Conservation (phyloP, 2,113 vertebrate species). For the Hyperopisus bebe region DNA sequence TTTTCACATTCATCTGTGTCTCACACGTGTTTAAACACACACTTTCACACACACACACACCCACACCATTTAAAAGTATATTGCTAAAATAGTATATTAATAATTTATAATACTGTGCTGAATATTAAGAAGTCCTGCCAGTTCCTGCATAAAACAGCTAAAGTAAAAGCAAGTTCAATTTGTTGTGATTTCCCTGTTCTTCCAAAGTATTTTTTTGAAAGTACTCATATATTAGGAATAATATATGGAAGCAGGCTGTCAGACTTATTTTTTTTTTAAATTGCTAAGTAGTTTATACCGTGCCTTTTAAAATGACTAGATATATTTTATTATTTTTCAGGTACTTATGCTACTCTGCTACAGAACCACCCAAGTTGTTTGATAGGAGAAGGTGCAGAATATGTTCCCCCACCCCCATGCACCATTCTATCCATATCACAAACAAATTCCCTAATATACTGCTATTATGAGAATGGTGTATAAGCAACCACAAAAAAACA, state of each 20-base stretch:
- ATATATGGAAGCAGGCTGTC: background rate
- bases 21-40: background rate
- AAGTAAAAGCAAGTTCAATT: background rate
- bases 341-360: background rate
- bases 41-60: no score
- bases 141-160: background rate
- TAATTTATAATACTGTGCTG: background rate
- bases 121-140: background rate
- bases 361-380: background rate
- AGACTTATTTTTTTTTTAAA: background rate
- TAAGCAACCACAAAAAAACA: background rate
- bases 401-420: background rate
- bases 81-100: background rate
- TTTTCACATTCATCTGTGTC: no score
- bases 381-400: background rate
- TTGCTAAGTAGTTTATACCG: background rate
- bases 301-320: background rate
- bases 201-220: background rate
- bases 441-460: background rate
- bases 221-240: background rate
- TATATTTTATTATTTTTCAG: background rate
- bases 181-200: background rate
- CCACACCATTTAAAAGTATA: background rate
- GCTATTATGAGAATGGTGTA: background rate
- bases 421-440: background rate